These are phyloP conservation scores for Hypercompe scribonia DNA, from an alignment of 2,888 invertebrate genomes.

Conservation along the genomic window DNA sequence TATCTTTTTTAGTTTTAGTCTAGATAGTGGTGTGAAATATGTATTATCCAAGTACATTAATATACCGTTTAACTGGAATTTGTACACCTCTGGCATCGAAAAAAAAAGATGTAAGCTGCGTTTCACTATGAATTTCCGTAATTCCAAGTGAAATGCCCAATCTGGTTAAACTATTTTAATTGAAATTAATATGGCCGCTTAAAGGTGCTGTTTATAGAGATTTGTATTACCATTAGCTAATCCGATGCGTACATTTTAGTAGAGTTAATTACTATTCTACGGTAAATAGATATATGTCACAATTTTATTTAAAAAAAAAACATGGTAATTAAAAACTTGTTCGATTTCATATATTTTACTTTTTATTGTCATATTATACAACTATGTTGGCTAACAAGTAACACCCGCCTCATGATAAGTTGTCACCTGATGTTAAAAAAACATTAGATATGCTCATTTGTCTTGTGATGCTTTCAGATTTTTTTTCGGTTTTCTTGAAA, in stretches of 20 bases:
- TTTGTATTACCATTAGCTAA: conserved; percentile 22
- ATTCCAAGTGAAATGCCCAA: conserved; percentile 29
- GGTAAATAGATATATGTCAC: conserved; percentile 7
- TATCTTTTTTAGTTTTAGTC: background rate
- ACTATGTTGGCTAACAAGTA: background rate
- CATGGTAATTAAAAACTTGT: background rate
- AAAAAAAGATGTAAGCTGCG: conserved; percentile 30
- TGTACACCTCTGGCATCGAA: conserved; percentile 24
- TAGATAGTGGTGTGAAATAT: background rate
- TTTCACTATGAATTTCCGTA: too few relatives aligned
- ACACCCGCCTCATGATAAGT: background rate
- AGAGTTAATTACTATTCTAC: conserved; percentile 16
- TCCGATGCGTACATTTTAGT: conserved; percentile 19
- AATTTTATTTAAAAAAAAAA: background rate
- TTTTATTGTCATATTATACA: background rate
- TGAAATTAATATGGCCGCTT: conserved; percentile 40
- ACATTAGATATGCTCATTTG: background rate
- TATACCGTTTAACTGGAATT: conserved; percentile 27
- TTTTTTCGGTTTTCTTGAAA: background rate
- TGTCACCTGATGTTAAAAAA: background rate
- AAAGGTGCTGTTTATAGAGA: conserved; percentile 31
- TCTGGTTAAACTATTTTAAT: conserved; percentile 46
- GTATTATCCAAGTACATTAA: conserved; percentile 31
- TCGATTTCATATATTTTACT: background rate
- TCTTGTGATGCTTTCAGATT: background rate